These are phyloP conservation scores for Arion vulgaris DNA, from an alignment of 1,140 invertebrate species.

Conservation along the genomic window DNA sequence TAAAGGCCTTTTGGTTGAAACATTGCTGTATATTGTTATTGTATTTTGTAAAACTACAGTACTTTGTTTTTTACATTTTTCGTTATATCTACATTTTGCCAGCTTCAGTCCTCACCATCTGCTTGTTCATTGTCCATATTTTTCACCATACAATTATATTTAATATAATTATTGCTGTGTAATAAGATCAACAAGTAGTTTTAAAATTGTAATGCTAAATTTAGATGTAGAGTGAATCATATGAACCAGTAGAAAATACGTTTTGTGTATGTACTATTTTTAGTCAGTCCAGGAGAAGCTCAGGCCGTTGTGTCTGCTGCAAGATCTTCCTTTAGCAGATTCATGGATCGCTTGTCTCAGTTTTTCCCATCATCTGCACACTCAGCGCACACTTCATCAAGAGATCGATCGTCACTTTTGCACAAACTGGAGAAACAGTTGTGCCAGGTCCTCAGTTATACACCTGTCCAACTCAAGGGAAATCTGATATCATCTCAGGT, in stretches of 20 bases:
- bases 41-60: too few species aligned
- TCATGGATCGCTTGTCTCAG: slow-evolving; percentile 58
- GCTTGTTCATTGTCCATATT: too few species aligned
- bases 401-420: slow-evolving; percentile 59
- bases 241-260: neutral
- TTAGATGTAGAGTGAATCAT: neutral
- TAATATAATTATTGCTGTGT: too few species aligned
- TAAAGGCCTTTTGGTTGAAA: too few species aligned
- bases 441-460: slow-evolving; percentile 40
- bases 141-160: too few species aligned
- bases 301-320: slow-evolving; percentile 61
- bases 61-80: too few species aligned
- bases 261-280: neutral
- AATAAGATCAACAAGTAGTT: too few species aligned
- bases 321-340: slow-evolving; percentile 60
- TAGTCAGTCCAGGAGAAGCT: slow-evolving; percentile 55
- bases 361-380: slow-evolving; percentile 55
- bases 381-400: slow-evolving; percentile 47
- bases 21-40: too few species aligned
- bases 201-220: too few species aligned
- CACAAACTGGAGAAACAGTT: slow-evolving; percentile 55
- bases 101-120: too few species aligned
- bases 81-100: too few species aligned
- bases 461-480: slow-evolving; percentile 48
- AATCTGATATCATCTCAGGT: slow-evolving; percentile 55